Evolutionary conservation across 1,140 invertebrate species (phyloP).

Genomic region (Oncopodura yosiiana): DNA sequence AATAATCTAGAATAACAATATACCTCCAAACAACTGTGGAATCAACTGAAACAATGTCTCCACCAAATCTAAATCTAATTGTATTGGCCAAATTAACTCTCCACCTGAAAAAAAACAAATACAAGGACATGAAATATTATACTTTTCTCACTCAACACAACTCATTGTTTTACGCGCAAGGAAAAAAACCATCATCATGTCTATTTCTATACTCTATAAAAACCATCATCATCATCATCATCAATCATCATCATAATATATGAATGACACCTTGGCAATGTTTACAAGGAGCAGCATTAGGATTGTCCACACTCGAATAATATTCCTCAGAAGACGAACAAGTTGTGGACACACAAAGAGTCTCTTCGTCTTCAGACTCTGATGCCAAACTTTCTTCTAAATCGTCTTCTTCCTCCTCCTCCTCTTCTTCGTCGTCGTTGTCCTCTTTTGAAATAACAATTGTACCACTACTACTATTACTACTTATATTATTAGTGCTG

Average conservation of each 20-base stretch:
- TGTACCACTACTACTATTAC: too few species aligned
- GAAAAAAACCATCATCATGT: background rate
- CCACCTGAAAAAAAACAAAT: conserved; percentile 19
- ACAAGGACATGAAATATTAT: conserved; percentile 1
- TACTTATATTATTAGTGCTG: too few species aligned
- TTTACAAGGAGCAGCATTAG: conserved; percentile 11
- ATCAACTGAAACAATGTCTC: conserved; percentile 27
- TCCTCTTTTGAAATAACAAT: too few species aligned
- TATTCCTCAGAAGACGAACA: conserved; percentile 3
- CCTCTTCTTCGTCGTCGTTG: too few species aligned
- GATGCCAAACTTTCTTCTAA: too few species aligned
- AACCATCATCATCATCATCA: conserved; percentile 2
- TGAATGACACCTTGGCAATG: conserved; percentile 14
- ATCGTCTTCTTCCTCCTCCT: too few species aligned
- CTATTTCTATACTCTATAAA: background rate
- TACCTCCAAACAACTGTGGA: conserved; percentile 26
- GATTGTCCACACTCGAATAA: conserved; percentile 8
- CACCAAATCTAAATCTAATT: conserved; percentile 26
- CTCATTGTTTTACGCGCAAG: background rate
- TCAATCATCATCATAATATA: too few species aligned
- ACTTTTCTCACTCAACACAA: background rate
- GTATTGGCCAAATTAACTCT: conserved; percentile 29
- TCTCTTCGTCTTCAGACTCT: too few species aligned
- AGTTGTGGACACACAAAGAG: too few species aligned
- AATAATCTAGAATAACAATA: too few species aligned